These are phyloP conservation scores for Leptinotarsa texana DNA, from an alignment of 1,140 invertebrate genomes.

Conservation along the genomic window DNA sequence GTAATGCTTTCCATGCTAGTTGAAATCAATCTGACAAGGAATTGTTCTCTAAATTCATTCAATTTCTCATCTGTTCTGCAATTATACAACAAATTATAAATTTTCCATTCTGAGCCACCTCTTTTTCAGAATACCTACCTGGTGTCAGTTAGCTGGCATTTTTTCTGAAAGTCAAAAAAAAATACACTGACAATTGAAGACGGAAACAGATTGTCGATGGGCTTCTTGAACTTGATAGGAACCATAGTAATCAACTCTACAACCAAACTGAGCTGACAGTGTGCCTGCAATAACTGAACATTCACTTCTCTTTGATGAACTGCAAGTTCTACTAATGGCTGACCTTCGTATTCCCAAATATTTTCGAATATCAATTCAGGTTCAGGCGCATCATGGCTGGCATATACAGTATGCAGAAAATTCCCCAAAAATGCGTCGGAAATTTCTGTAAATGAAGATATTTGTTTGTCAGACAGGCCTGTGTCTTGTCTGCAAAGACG, in stretches of 20 bases:
- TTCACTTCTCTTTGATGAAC: constrained; percentile 74
- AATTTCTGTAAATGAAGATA: constrained; percentile 71
- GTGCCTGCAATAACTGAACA: constrained; percentile 75
- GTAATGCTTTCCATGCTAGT: constrained; percentile 66
- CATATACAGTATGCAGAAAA: constrained; percentile 69
- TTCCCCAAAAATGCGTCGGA: constrained; percentile 74
- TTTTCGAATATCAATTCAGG: constrained; percentile 66
- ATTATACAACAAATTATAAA: neutral
- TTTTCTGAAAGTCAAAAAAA: constrained; percentile 48
- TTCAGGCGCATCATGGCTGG: constrained; percentile 56
- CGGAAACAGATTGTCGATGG: constrained; percentile 79
- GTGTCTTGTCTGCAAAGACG: constrained; percentile 75
- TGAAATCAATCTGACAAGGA: constrained; percentile 67
- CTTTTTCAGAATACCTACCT: neutral
- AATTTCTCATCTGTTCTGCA: constrained; percentile 44
- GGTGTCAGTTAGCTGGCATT: constrained; percentile 43
- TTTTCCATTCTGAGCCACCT: no score
- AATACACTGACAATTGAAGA: constrained; percentile 60
- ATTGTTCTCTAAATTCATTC: constrained; percentile 60
- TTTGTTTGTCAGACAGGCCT: constrained; percentile 70
- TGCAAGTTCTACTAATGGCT: constrained; percentile 75
- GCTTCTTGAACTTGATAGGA: constrained; percentile 73
- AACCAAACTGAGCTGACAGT: constrained; percentile 75
- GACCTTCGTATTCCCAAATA: constrained; percentile 68
- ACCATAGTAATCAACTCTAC: constrained; percentile 80